Base-by-base conservation (phyloP, 2,888 invertebrate species). In the Nipponacmea schrenckii region DNA sequence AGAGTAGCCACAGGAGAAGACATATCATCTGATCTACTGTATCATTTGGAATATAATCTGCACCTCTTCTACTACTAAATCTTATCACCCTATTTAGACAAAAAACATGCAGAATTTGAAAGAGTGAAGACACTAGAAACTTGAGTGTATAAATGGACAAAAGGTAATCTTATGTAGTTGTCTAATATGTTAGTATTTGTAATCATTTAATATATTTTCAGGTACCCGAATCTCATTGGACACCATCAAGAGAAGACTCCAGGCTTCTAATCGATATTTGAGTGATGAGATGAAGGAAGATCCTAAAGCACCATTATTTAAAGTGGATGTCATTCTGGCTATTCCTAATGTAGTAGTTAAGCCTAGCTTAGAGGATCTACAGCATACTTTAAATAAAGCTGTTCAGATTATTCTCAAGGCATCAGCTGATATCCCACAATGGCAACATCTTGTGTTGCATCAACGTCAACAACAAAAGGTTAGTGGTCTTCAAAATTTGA, bases 351-450 rank as follows among this genome's bases (percentile, higher is more conserved):
- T 97, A 46, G 93, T 93, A 1, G 94, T 96, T 70, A 93, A 94
- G 79, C 97, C 97, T 5, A 95, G 93, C 79, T 90, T 97, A 76
- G 96, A 97, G 69, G 96, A 97, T 77, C 93, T 97, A 31, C 97
- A 98, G 89, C 95, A 96, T 71, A 93, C 94, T 15, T 90, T 98
- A 63, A 92, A 94, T 62, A 90, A 93, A 62, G 94, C 94, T 8
- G 96, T 96, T 12, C 94, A 93, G 90, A 93, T 93, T 78, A 95
- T 97, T 77, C 93, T 95, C 0, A 94, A 94, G 24, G 93, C 96
- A 62, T 93, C 96, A 0, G 95, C 95, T 89, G 95, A 96, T 44
- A 95, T 97, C 27, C 94, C 95, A 0, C 96, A 96, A 86, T 97
- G 97, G 97, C 93, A 93, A 7, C 94, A 94, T 66, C 94, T 94